These are phyloP conservation scores for Drosophila neocordata DNA, from an alignment of 1,140 invertebrate genomes.

Conservation along the genomic window DNA sequence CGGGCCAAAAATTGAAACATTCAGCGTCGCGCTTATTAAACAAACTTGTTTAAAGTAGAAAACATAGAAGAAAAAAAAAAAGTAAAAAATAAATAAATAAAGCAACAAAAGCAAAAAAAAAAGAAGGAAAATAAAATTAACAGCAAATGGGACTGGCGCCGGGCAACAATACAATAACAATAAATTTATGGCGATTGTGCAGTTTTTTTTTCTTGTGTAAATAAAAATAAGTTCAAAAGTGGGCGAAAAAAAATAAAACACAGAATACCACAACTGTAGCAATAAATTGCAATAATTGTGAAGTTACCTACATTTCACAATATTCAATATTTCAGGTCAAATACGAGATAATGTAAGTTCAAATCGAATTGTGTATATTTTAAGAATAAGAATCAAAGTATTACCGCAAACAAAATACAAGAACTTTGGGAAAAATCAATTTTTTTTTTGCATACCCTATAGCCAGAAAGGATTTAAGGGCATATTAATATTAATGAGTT, in stretches of 20 bases:
- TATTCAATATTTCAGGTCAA: constrained; percentile 33
- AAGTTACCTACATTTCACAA: constrained; percentile 25
- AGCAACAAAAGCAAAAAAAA: constrained; percentile 32
- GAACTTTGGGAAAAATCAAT: constrained; percentile 78
- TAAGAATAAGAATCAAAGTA: not conserved
- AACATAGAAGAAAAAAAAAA: constrained; percentile 46
- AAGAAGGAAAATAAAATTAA: constrained; percentile 16
- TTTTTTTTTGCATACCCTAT: constrained; percentile 51
- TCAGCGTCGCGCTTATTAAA: constrained; percentile 41
- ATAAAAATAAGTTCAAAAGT: not conserved
- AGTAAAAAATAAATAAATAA: constrained; percentile 28
- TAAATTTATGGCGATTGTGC: constrained; percentile 43
- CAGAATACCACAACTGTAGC: not conserved
- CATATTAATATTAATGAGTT: no score
- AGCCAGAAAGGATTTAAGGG: not conserved
- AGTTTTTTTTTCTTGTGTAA: constrained; percentile 28
- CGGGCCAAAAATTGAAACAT: constrained; percentile 16
- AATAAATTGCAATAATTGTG: constrained; percentile 4
- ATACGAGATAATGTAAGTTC: constrained; percentile 8
- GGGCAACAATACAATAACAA: constrained; percentile 37
- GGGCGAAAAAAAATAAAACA: not conserved
- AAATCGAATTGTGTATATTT: not conserved
- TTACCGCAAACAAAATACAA: constrained; percentile 54
- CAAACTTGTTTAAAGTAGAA: constrained; percentile 53
- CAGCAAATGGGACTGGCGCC: constrained; percentile 51